phyloP scores from a whole-genome alignment of 2,797 vertebrate species.

The Cephalopachus bancanus region DNA sequence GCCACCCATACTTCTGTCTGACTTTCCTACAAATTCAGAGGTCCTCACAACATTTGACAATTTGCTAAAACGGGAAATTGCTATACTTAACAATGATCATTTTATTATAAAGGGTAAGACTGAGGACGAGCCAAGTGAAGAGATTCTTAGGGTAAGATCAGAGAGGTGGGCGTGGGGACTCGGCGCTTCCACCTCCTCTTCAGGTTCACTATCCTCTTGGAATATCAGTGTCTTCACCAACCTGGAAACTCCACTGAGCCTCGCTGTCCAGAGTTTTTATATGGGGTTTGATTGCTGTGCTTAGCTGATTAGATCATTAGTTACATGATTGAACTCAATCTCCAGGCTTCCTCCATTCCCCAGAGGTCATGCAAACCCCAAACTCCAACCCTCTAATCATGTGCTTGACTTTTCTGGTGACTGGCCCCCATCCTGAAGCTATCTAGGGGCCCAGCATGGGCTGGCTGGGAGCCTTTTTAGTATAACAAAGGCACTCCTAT shows the following conservation, averaged over 20 bases:
- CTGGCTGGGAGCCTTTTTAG: neutral
- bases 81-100: neutral
- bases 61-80: neutral
- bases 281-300: neutral
- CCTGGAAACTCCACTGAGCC: neutral
- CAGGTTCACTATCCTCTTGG: accelerated
- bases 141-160: neutral
- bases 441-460: neutral
- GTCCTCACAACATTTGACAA: neutral
- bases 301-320: neutral
- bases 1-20: neutral
- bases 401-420: neutral
- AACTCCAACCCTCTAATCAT: neutral
- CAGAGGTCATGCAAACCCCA: neutral
- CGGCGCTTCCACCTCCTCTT: neutral
- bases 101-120: neutral
- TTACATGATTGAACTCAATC: neutral
- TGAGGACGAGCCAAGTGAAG: neutral
- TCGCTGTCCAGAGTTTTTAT: neutral
- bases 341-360: neutral
- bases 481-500: neutral
- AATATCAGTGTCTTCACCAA: neutral
- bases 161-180: too few relatives aligned
- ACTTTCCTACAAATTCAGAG: neutral
- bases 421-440: neutral